Evolutionary conservation across 2,888 invertebrate genomes (phyloP).

Genomic region (Poecilobothrus nobilitatus): DNA sequence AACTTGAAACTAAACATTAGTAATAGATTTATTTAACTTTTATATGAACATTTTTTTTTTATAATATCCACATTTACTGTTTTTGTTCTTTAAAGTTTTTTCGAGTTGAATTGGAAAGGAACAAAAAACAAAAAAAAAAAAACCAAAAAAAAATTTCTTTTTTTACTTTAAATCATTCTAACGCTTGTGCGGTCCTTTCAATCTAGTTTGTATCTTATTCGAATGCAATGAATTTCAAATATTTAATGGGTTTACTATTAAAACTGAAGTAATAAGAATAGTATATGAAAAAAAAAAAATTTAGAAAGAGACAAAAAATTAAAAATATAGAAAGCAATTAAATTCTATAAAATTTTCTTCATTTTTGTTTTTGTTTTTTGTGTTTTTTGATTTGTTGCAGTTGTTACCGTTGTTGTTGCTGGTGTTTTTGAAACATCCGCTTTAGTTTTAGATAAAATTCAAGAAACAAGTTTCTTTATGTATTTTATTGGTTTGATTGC

Average conservation of each 20-base stretch:
- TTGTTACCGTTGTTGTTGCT: too few species aligned
- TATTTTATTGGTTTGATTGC: too few species aligned
- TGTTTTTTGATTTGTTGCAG: too few species aligned
- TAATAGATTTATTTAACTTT: too few species aligned
- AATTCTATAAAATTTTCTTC: too few species aligned
- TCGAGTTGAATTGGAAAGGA: too few species aligned
- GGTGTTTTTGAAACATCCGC: background rate
- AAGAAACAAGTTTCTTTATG: background rate
- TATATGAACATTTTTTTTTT: too few species aligned
- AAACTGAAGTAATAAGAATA: background rate
- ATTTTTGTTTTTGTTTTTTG: too few species aligned
- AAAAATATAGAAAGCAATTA: background rate
- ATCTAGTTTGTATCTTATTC: background rate
- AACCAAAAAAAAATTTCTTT: background rate
- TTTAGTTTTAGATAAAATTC: background rate
- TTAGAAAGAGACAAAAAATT: background rate
- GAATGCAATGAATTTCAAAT: background rate
- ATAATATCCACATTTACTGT: too few species aligned
- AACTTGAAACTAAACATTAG: background rate
- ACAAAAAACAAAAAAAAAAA: background rate
- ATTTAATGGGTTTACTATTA: background rate
- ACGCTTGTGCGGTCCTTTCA: constrained; percentile 6
- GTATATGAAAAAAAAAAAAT: too few species aligned
- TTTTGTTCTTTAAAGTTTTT: too few species aligned
- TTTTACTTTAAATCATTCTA: background rate